A percentile compares a stretch with the other conserved stretches of the same genome.
These are phyloP conservation scores for Boloria euphrosyne DNA, from an alignment of 2,888 invertebrate species.

Conservation along the genomic window DNA sequence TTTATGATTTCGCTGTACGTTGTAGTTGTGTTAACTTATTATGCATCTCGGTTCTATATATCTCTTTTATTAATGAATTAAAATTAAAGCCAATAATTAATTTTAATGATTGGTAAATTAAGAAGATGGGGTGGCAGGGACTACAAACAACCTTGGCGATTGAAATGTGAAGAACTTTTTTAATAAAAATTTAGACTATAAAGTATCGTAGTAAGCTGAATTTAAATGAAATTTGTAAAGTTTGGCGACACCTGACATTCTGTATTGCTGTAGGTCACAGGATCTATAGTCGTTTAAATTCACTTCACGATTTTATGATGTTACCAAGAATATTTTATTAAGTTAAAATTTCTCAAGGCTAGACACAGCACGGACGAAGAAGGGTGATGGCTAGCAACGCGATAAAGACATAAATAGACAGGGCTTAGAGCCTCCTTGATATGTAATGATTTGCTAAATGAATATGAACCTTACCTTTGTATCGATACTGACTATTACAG, in stretches of 20 bases:
- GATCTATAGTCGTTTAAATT: slow-evolving; percentile 2
- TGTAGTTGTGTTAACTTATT: too few relatives aligned
- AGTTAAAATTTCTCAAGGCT: neutral
- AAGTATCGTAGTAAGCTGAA: neutral
- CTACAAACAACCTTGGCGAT: neutral
- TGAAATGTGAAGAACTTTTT: neutral
- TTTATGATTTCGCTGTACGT: too few relatives aligned
- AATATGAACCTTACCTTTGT: too few relatives aligned
- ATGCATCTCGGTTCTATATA: too few relatives aligned
- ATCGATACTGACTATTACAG: too few relatives aligned
- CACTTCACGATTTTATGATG: neutral
- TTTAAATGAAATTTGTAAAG: slow-evolving; percentile 1
- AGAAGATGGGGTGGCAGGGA: neutral
- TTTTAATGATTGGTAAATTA: neutral
- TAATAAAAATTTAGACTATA: neutral
- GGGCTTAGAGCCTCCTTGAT: neutral
- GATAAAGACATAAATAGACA: neutral
- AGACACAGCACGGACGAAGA: neutral
- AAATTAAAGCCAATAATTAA: too few relatives aligned
- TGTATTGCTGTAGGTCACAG: slow-evolving; percentile 14
- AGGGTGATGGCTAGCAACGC: too few relatives aligned
- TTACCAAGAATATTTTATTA: neutral
- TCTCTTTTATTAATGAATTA: too few relatives aligned
- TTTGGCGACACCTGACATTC: neutral
- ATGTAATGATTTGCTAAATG: neutral